A percentile compares a stretch with the other conserved stretches of the same genome.
Conservation (phyloP, 2,888 invertebrate species). For the Drosophila infuscata region DNA sequence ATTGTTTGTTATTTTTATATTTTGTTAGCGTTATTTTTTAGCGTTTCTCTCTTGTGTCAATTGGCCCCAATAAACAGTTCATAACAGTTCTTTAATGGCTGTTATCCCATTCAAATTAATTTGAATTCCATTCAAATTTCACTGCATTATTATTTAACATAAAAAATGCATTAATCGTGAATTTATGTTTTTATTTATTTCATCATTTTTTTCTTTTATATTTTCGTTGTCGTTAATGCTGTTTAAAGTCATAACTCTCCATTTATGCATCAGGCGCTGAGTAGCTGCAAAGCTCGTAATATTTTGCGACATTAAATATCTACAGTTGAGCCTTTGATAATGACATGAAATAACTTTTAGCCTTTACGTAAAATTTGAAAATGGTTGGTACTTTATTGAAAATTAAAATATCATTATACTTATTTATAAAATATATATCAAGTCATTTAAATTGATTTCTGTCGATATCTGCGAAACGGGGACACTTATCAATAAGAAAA, state of each 20-base stretch:
- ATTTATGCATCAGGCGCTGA: slow-evolving; percentile 49
- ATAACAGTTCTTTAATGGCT: slow-evolving; percentile 32
- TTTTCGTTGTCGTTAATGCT: slow-evolving; percentile 51
- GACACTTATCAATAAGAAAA: background rate
- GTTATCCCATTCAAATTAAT: slow-evolving; percentile 31
- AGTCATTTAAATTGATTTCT: background rate
- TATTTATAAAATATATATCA: too few relatives aligned
- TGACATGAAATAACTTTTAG: slow-evolving; percentile 54
- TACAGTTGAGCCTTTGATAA: background rate
- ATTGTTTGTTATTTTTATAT: background rate
- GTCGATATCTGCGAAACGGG: background rate
- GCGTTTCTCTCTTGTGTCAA: slow-evolving; percentile 9
- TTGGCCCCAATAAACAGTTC: slow-evolving; percentile 52
- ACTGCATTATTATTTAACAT: slow-evolving; percentile 52
- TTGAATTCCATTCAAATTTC: slow-evolving; percentile 46
- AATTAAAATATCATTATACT: background rate
- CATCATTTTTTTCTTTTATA: slow-evolving; percentile 8
- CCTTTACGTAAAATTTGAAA: slow-evolving; percentile 19
- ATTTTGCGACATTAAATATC: slow-evolving; percentile 10
- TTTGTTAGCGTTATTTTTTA: slow-evolving; percentile 11
- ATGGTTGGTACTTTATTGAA: background rate
- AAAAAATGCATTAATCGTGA: slow-evolving; percentile 58
- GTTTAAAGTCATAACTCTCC: slow-evolving; percentile 57
- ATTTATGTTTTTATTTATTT: slow-evolving; percentile 60
- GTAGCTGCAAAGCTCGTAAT: slow-evolving; percentile 20